Evolutionary conservation across 2,113 vertebrate genomes (phyloP), one percentile per base, ranked within the genome.

Genomic region (Rafetus swinhoei): DNA sequence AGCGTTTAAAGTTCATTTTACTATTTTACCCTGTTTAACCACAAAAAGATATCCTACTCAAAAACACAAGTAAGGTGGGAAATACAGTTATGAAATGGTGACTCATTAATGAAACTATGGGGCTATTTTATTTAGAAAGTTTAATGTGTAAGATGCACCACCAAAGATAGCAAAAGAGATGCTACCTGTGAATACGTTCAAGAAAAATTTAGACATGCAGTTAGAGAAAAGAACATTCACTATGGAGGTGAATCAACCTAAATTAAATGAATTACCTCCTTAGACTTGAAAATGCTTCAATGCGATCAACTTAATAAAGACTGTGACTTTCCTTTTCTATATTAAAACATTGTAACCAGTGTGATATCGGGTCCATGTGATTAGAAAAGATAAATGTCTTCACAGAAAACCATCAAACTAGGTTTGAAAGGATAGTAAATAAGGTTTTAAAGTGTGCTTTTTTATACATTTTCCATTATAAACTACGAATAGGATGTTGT

Each of bases 201-300:
- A 18, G 62, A 55, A 72, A 24, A 53, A 77, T 15, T 82, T 6
- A 45, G n/a, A 56, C 8, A 72, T 9, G 14, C 4, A 87, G 79
- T 90, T 74, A 52, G 76, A 87, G 32, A 87, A 1, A 39, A 24
- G 60, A 87, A 39, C 21, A n/a, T 59, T 19, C 77, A 74, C 6
- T 19, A 74, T n/a, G 29, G 27, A 85, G 54, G 11, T 81, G 62
- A 93, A 84, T 7, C 57, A 24, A 18, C 65, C 16, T 9, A 91
- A 60, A 53, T 83, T 22, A 53, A 54, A 45, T 72, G 55, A 82
- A 86, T 82, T 45, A 86, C 53, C 27, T 77, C 59, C 15, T 90
- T 32, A 19, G 25, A 81, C 85, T 92, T 86, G 85, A 82, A 84
- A 95, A 87, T 29, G 5, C 39, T 89, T 35, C 18, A 59, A 39